Base-by-base conservation (phyloP, 1,140 invertebrate species). In the Tetragonula clypearis region DNA sequence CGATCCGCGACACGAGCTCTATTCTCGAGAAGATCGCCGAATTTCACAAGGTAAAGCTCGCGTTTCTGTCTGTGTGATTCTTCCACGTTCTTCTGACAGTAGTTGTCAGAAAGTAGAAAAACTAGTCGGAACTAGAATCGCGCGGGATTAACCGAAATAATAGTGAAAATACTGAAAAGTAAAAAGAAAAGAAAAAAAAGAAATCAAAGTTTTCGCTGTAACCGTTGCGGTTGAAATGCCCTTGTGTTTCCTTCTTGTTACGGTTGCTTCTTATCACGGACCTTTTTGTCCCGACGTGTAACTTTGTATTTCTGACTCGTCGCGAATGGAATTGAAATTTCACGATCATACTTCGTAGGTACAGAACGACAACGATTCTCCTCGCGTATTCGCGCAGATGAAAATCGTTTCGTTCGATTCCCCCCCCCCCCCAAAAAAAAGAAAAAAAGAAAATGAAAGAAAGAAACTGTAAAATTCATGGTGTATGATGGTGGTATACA, bases 21-120 rank as follows among this genome's bases (percentile, higher is more conserved):
- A 86, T 93, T 81, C 91, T 93, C 53, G 92, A 93, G 62, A 93
- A 93, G 83, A 90, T 93, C 83, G 91, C 91, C 75, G 80, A 78
- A 58, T 90, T 90, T 90, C 89, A 90, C 83, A 92, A 91, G 87
- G 88, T 89, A 78, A 83, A 49, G 53, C 62, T 71, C 53, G 3
- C 41, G 3, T 41, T 41, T 41, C 41, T 60, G 35, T 49, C 2
- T 41, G 14, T 41, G 14, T 11, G 3, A n/a, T n/a, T 11, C 6
- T 49, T n/a, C 15, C 23, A 49, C 0, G 23, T 41, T 30, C n/a
- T 30, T 41, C 41, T 6, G 41, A 41, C 4, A 6, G 6, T 6
- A 35, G 41, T 5, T 41, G 41, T 6, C 41, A 41, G 41, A 41
- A 41, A 41, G 5, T 41, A 41, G 41, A 41, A 49, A 49, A 49